Evolutionary conservation across 2,113 vertebrate species (phyloP), one percentile per base, ranked within the genome.

Genomic region (Ailuropoda melanoleuca): DNA sequence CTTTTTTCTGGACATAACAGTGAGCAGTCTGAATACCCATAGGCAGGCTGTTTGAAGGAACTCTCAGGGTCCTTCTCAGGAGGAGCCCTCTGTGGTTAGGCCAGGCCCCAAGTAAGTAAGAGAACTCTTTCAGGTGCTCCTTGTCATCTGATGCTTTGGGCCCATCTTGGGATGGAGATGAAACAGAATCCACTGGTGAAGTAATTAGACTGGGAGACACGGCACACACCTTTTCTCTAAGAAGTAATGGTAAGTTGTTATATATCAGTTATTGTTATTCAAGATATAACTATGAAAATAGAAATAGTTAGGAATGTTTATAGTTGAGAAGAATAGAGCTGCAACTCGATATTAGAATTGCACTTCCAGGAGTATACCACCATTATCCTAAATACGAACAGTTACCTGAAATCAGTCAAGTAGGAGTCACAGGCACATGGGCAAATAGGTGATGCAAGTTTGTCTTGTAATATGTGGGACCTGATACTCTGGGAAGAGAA

Each of bases 151-250:
- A 98, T 18, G 58, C 87, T 53, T 87, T 96, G 95, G 93, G 98
- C n/a, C 98, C 98, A 8, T 99, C 99, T 78, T 99, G 98, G 98
- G 99, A 99, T 17, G 87, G 82, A 64, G 99, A 99, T 12, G 99
- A 98, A 93, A 98, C 98, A 7, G 99, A 99, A 92, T 99, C 99
- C 66, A 98, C 99, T 1, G 98, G 98, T 86, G 99, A 99, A 94
- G 98, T 99, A 60, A 99, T 99, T 78, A 99, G 98, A 58, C 99
- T 99, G 74, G 99, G 99, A 92, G 99, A 99, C 58, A 99, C 99
- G 2, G 99, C 99, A 34, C 98, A 99, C 29, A 99, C 99, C 0
- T 99, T 99, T 98, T 99, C 98, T 66, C 98, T 98, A 87, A 99
- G 99, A 99, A 98, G 97, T 95, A 98, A 99, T 98, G 99, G 99